These are phyloP conservation scores for Drosophila longiperda DNA, from an alignment of 2,888 invertebrate species.

Conservation along the genomic window DNA sequence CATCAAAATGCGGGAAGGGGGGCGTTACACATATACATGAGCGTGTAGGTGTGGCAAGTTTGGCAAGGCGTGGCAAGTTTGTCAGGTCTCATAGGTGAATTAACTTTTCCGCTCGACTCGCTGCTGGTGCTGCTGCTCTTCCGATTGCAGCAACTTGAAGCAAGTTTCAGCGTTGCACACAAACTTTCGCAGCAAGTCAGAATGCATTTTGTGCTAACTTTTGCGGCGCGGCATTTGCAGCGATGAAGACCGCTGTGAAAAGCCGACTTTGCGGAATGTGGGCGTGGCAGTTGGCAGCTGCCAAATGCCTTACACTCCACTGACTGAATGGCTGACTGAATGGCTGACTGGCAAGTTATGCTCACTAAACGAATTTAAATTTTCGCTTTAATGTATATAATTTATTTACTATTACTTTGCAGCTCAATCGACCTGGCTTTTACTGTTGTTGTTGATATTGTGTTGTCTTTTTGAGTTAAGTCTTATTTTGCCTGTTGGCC, in stretches of 20 bases:
- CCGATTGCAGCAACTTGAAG: slow-evolving; percentile 34
- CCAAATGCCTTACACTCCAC: slow-evolving; percentile 49
- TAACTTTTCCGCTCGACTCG: slow-evolving; percentile 77
- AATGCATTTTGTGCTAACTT: slow-evolving; percentile 75
- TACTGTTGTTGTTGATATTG: not conserved
- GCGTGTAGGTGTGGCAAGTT: slow-evolving; percentile 48
- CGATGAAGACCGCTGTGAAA: slow-evolving; percentile 72
- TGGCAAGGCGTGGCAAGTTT: slow-evolving; percentile 43
- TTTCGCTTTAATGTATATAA: slow-evolving; percentile 46
- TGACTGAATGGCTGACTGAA: slow-evolving; percentile 35
- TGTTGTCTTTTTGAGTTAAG: slow-evolving; percentile 38
- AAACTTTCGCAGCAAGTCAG: slow-evolving; percentile 70
- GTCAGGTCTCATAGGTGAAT: slow-evolving; percentile 80
- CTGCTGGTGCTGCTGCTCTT: slow-evolving; percentile 28
- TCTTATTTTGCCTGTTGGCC: slow-evolving; percentile 28
- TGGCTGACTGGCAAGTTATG: slow-evolving; percentile 27
- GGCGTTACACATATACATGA: not conserved
- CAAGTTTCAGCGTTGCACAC: slow-evolving; percentile 41
- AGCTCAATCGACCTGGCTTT: slow-evolving; percentile 25
- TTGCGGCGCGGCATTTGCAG: slow-evolving; percentile 44
- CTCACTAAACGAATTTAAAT: slow-evolving; percentile 62
- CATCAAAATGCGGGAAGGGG: slow-evolving; percentile 58
- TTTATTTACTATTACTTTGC: slow-evolving; percentile 53
- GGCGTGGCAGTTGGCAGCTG: slow-evolving; percentile 49
- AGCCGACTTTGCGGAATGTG: slow-evolving; percentile 5